phyloP scores from a whole-genome alignment of 2,888 invertebrate species.

The Axea sp. region DNA sequence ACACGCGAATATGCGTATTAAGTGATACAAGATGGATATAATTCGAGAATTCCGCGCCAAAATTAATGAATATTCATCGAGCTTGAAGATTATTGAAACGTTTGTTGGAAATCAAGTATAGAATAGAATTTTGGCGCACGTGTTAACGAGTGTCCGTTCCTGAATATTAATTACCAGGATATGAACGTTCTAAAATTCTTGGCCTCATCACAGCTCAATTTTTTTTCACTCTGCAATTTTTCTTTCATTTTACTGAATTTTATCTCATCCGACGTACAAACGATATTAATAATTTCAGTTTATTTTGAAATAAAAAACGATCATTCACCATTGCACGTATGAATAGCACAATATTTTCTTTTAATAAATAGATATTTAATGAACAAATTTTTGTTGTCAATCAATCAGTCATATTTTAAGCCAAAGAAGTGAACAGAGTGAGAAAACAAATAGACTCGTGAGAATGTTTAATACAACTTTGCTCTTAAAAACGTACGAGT shows the following conservation, averaged over 20 bases:
- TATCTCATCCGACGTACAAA: too few species aligned
- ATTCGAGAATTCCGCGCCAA: not conserved
- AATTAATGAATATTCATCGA: slow-evolving; percentile 33
- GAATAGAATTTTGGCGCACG: slow-evolving; percentile 20
- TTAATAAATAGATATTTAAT: too few species aligned
- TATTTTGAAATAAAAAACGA: too few species aligned
- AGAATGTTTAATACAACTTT: too few species aligned
- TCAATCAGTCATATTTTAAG: too few species aligned
- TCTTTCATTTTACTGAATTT: not conserved
- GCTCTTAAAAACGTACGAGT: too few species aligned
- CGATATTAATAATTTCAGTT: too few species aligned
- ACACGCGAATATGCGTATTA: slow-evolving; percentile 23
- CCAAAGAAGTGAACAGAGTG: too few species aligned
- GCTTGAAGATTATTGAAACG: slow-evolving; percentile 9
- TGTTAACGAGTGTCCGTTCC: slow-evolving; percentile 10
- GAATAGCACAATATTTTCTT: too few species aligned
- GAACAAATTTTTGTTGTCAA: too few species aligned
- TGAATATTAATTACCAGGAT: slow-evolving; percentile 17
- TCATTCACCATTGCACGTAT: too few species aligned
- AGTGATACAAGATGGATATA: slow-evolving; percentile 24
- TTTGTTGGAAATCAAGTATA: slow-evolving; percentile 24
- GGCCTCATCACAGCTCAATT: not conserved
- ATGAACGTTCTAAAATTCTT: slow-evolving; percentile 3
- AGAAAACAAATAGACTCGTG: too few species aligned
- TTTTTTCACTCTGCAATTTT: not conserved